A percentile compares a stretch with the other conserved stretches of the same genome.
These are phyloP conservation scores for Diarsia mendica DNA, from an alignment of 2,888 invertebrate genomes.

Conservation along the genomic window DNA sequence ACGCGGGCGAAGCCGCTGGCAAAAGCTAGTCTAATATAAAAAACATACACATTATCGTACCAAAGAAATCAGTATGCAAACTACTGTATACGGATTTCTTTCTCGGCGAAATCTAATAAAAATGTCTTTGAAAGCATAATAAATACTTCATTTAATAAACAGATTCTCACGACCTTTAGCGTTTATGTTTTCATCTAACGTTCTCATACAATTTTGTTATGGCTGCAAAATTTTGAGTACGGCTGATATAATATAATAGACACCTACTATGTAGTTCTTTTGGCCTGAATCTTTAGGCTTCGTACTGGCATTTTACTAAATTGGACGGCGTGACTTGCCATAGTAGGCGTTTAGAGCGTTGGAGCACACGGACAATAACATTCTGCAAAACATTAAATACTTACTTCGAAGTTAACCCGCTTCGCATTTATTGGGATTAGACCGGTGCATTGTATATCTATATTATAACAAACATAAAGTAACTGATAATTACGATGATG, in stretches of 20 bases:
- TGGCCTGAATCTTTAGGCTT: constrained; percentile 77
- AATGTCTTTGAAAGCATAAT: constrained; percentile 18
- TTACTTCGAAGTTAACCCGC: too few relatives aligned
- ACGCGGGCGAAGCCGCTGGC: too few relatives aligned
- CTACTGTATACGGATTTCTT: too few relatives aligned
- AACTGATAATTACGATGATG: too few relatives aligned
- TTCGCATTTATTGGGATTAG: too few relatives aligned
- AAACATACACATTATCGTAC: background rate
- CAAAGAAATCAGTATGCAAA: constrained; percentile 18
- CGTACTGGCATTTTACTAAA: constrained; percentile 81
- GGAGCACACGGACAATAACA: constrained; percentile 61
- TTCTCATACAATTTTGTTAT: constrained; percentile 36
- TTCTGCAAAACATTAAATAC: background rate
- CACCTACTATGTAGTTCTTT: constrained; percentile 25
- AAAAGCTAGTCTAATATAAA: too few relatives aligned
- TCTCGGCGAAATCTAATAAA: background rate
- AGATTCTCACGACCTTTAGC: constrained; percentile 5
- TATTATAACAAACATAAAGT: too few relatives aligned
- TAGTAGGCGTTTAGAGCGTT: constrained; percentile 69
- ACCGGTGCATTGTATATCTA: too few relatives aligned
- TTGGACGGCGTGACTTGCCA: constrained; percentile 86
- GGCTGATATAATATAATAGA: constrained; percentile 33
- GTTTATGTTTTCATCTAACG: constrained; percentile 35
- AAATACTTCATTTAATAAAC: constrained; percentile 15
- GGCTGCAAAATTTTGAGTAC: constrained; percentile 29